A percentile compares a stretch with the other conserved stretches of the same genome.
phyloP scores from a whole-genome alignment of 2,797 vertebrate species.

The Lepilemur ruficaudatus region DNA sequence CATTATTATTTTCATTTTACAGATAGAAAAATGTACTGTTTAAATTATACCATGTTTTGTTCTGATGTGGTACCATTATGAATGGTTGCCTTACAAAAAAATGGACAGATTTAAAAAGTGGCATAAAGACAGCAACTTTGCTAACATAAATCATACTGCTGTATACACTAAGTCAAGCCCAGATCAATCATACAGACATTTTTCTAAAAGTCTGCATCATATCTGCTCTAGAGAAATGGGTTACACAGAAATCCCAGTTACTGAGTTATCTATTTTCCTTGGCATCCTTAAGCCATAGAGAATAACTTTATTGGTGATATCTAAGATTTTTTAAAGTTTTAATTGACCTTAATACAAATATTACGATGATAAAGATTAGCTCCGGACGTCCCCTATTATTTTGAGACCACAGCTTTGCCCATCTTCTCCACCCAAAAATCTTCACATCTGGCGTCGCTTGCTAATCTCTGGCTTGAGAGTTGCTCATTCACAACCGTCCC shows the following conservation, averaged over 20 bases:
- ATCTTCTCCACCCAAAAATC: rapidly evolving
- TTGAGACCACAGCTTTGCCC: background rate
- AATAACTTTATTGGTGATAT: background rate
- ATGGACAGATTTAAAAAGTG: background rate
- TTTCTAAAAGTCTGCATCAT: background rate
- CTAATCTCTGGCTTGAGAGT: background rate
- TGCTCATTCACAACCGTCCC: no score
- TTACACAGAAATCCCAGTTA: background rate
- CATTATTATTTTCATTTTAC: background rate
- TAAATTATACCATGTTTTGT: background rate
- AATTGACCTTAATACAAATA: background rate
- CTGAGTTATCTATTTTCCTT: background rate
- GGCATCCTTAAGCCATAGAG: background rate
- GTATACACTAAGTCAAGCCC: background rate
- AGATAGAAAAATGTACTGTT: background rate
- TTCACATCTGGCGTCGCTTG: background rate
- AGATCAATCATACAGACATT: background rate
- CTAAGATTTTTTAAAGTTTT: background rate
- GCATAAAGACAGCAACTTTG: background rate
- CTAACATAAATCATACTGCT: background rate
- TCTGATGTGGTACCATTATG: background rate
- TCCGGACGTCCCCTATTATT: background rate
- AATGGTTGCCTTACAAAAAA: background rate
- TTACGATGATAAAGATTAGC: background rate
- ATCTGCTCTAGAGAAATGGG: background rate